These are phyloP conservation scores for Aphelinus certus DNA, from an alignment of 1,140 invertebrate species.

Conservation along the genomic window DNA sequence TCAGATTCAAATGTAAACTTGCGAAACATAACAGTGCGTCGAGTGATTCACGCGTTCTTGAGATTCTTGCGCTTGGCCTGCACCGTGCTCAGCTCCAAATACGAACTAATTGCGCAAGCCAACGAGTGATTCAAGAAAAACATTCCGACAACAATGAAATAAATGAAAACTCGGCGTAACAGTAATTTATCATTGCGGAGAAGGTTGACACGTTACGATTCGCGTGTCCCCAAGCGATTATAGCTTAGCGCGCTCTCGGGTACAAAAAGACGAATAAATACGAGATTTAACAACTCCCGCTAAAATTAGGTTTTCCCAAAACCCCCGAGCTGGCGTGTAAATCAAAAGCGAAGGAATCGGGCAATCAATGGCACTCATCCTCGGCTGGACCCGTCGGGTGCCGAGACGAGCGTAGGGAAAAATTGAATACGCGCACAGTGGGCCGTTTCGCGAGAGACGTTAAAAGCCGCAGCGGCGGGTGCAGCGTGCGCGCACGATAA, in stretches of 20 bases:
- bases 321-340: no score
- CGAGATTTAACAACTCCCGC: no score
- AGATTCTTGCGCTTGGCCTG: constrained; percentile 19
- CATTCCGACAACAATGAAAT: constrained; percentile 13
- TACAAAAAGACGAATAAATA: no score
- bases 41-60: constrained; percentile 40
- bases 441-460: constrained; percentile 29
- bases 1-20: constrained; percentile 20
- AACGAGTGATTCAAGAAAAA: constrained; percentile 30
- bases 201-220: neutral
- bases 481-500: constrained; percentile 42
- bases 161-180: constrained; percentile 12
- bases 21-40: constrained; percentile 22
- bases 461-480: neutral
- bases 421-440: constrained; percentile 38
- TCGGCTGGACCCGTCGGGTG: no score
- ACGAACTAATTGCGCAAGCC: constrained; percentile 33
- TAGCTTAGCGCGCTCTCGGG: no score
- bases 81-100: constrained; percentile 26
- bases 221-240: no score
- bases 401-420: constrained; percentile 19
- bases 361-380: no score
- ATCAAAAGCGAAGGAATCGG: no score
- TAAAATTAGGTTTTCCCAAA: no score
- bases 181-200: neutral